Percentiles rank a stretch among this genome's conserved stretches.
Conservation (phyloP, 2,797 vertebrate genomes). For the Hydrophis major region DNA sequence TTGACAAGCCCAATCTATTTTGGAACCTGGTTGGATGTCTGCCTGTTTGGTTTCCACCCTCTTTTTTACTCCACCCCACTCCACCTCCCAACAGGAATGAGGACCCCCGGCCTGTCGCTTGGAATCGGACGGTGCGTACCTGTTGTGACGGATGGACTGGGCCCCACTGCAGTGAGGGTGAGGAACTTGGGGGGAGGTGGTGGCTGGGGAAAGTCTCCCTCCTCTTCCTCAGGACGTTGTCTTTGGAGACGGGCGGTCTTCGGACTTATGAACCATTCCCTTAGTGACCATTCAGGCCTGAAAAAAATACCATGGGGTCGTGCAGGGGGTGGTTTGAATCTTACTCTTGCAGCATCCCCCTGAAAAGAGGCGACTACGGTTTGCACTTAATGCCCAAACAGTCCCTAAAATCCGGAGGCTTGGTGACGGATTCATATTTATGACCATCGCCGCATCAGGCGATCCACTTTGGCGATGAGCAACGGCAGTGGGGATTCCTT, state of each 20-base stretch:
- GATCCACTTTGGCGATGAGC: not conserved
- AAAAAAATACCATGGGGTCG: not conserved
- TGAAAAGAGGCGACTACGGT: not conserved
- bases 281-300: not conserved
- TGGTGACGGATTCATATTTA: fast-evolving
- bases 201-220: no score
- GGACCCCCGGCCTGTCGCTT: constrained; percentile 62
- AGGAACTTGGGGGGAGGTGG: constrained; percentile 3
- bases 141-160: constrained; percentile 89
- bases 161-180: constrained; percentile 79
- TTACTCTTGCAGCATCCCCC: no score
- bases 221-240: not conserved
- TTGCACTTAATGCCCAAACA: not conserved
- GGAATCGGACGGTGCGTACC: constrained; percentile 73
- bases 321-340: no score
- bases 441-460: no score
- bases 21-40: not conserved
- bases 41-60: no score
- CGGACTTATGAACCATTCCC: not conserved
- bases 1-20: not conserved
- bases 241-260: not conserved
- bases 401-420: not conserved
- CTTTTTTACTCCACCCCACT: no score
- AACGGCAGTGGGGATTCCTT: not conserved
- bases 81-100: constrained; percentile 67